A percentile compares a stretch with the other conserved stretches of the same genome.
phyloP scores from a whole-genome alignment of 1,140 invertebrate species.

The Latrodectus geometricus region DNA sequence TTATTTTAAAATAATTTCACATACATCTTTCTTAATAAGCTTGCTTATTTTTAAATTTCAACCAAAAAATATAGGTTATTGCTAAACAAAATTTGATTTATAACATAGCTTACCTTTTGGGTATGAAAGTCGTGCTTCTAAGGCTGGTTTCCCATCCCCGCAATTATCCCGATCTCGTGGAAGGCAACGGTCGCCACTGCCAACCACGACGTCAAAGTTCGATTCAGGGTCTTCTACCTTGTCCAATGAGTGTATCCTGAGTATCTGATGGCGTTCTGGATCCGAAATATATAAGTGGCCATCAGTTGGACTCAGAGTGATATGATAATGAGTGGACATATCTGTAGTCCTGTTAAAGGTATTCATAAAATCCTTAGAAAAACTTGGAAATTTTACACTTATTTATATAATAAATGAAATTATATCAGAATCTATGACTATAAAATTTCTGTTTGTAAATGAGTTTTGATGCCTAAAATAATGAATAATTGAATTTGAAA shows the following conservation, averaged over 20 bases:
- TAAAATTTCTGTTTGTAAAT: too few relatives aligned
- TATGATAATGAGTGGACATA: slow-evolving; percentile 95
- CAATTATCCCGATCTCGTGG: slow-evolving; percentile 95
- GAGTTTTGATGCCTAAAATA: too few relatives aligned
- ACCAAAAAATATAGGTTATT: too few relatives aligned
- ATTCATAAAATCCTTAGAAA: not conserved
- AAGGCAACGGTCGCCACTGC: slow-evolving; percentile 92
- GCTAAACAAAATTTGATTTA: not conserved
- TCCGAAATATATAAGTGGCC: slow-evolving; percentile 93
- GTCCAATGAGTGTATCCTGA: slow-evolving; percentile 81
- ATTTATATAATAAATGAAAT: too few relatives aligned
- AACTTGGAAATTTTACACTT: too few relatives aligned
- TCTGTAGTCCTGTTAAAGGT: slow-evolving; percentile 79
- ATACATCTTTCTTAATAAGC: too few relatives aligned
- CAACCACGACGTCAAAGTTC: slow-evolving; percentile 71
- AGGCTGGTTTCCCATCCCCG: slow-evolving; percentile 90
- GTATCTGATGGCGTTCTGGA: slow-evolving; percentile 93
- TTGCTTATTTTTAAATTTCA: too few relatives aligned
- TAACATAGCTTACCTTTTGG: slow-evolving; percentile 80
- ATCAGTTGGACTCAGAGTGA: slow-evolving; percentile 92
- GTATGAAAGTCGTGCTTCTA: slow-evolving; percentile 92
- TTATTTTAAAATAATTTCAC: too few relatives aligned
- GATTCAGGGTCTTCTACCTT: slow-evolving; percentile 64
- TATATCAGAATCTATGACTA: too few relatives aligned
- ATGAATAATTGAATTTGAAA: too few relatives aligned